Base-by-base conservation (phyloP, 2,113 vertebrate species). In the Pitta sordida region DNA sequence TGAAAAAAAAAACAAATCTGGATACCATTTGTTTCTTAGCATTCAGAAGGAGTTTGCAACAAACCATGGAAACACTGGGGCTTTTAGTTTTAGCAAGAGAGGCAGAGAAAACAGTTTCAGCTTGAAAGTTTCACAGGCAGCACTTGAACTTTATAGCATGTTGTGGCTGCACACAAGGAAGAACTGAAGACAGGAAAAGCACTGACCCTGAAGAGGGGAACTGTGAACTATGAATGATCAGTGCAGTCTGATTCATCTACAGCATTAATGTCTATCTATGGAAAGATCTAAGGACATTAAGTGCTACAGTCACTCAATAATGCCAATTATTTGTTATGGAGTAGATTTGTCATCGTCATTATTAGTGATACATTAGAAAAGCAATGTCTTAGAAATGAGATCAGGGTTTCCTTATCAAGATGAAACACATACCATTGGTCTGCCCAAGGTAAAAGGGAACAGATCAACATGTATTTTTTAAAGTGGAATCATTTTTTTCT, bases 111-210 rank as follows among this genome's bases (percentile, higher is more conserved):
- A 75, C 8, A 18, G 34, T 71, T 95, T 85, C 30, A 59, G 4
- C 36, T 68, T 49, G 12, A 26, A 90, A 73, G 29, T 58, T 94
- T 90, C 48, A 73, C 77, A 62, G 60, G 15, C 65, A 90, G 52
- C 12, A 7, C 46, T 73, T 83, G 73, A 43, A 36, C 93, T 96
- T 92, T 94, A 39, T 68, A 70, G 77, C 10, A 18, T 36, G 8
- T 71, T 64, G 37, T 86, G 53, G 44, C 84, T 84, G 43, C 89
- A 73, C 46, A 53, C 22, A 48, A 62, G 62, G 65, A 87, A 37
- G 78, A 84, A 70, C 62, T 95, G 84, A 94, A 84, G 77, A 52
- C 39, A 71, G 84, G 70, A 86, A 69, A 92, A 89, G 43, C 73
- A 83, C 75, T 91, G 90, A 86, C 90, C 77, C 74, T 94, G 86